These are phyloP conservation scores for Episyrphus balteatus DNA, from an alignment of 1,140 invertebrate species.

Conservation along the genomic window DNA sequence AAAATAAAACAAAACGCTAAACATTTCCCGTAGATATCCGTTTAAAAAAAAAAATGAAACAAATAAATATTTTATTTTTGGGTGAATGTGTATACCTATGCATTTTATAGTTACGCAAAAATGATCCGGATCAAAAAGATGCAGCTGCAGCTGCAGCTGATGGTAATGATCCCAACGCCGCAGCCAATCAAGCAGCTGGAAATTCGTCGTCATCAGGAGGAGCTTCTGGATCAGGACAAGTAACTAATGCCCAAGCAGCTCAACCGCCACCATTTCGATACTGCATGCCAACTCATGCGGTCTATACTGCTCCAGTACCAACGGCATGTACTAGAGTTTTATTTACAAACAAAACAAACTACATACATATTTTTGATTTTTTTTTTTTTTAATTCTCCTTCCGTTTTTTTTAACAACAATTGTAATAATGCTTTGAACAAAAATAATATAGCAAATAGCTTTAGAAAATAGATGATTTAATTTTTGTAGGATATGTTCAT, in stretches of 20 bases:
- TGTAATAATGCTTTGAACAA: not conserved
- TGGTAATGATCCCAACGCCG: not conserved
- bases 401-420: not conserved
- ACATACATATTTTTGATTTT: not conserved
- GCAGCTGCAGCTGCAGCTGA: constrained; percentile 1
- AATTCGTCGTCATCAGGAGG: constrained; percentile 11
- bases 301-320: constrained; percentile 43
- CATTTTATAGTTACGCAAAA: constrained; percentile 28
- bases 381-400: not conserved
- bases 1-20: too few species aligned
- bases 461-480: not conserved
- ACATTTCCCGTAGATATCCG: too few species aligned
- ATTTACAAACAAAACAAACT: not conserved
- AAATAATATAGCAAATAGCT: not conserved
- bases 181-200: constrained; percentile 17
- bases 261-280: constrained; percentile 38
- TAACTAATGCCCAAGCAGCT: constrained; percentile 20
- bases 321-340: constrained; percentile 40
- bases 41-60: too few species aligned
- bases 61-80: too few species aligned
- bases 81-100: not conserved
- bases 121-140: constrained; percentile 15
- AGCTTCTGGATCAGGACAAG: constrained; percentile 21
- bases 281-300: constrained; percentile 46
- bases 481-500: not conserved